Base-by-base conservation (phyloP, 2,797 vertebrate genomes). In the Spea hammondii region DNA sequence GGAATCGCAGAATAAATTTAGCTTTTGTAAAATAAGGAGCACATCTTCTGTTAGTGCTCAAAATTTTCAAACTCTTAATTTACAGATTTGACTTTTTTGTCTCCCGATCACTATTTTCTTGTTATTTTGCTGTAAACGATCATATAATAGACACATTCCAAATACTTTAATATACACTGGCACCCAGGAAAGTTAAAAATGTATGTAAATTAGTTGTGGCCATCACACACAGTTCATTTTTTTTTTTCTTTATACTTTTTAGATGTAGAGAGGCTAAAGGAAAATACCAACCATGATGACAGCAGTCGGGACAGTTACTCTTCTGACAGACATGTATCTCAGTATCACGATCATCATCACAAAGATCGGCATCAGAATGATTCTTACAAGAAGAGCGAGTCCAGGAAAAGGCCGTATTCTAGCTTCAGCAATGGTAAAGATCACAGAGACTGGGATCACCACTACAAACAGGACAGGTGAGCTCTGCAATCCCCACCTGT, bases 351-450 rank as follows among this genome's bases (percentile, higher is more conserved):
- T 8, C 93, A 95, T n/a, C 93, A 94, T 85, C 91, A 92, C 77
- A 96, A 95, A 86, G 96, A 98, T 62, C 89, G 95, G 32, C 94
- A 95, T 84, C 85, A 93, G 67, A 91, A 92, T 0, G 97, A 98
- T 62, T 45, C 91, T 51, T 94, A 95, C 84, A 93, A 95, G 85
- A 98, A 97, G 89, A 87, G 84, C 59, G 89, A 93, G 48, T 91
- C 89, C 12, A 92, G 96, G 75, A 99, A 99, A 86, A 94, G 97
- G n/a, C 91, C 94, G 0, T 97, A 96, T 87, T 92, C 95, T 14
- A 93, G 94, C 46, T 98, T 96, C 79, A 98, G 97, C 89, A 99
- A 99, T 3, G 97, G 97, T 71, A 99, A 99, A 92, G 97, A 98
- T 79, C 97, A 99, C 86, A 79, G 96, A 14, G 94, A 95, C 47